Evolutionary conservation across 2,888 invertebrate species (phyloP), one percentile per base, ranked within the genome.

Genomic region (Entomobrya multifasciata): DNA sequence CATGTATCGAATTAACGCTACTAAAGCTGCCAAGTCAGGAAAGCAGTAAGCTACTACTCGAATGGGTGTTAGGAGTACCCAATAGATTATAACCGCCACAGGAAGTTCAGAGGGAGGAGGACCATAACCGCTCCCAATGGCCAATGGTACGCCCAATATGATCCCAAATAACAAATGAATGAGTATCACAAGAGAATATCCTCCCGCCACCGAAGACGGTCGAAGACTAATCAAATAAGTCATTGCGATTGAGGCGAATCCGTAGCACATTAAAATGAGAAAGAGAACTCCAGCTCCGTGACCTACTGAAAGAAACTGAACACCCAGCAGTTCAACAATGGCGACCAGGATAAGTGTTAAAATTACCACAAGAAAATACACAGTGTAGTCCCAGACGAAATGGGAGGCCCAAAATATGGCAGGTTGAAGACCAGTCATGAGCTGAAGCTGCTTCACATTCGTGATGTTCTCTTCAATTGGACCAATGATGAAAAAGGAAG

Each of bases 361-460:
- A 27, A 25, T 1, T 13, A 60, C 15, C 15, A 60, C 60, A 13
- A 60, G 1, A 13, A n/a, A 27, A n/a, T 60, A 60, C 1, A 47
- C 5, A 97, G 98, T 97, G 93, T 27, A 60, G 60, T 60, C 60
- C 11, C 13, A 27, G 13, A 13, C 2, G 27, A 60, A 60, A 15
- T 25, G 1, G 17, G 60, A 8, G 2, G 6, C 27, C 60, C 60
- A 60, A 15, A 27, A 60, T 4, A 60, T n/a, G 10, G 27, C 3
- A 27, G 60, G 60, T 11, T n/a, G 8, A 2, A 27, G 27, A n/a
- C 60, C 60, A n/a, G 60, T 60, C 60, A 60, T 60, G 8, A 15
- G 5, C 15, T 60, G 60, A 10, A 60, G 60, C 15, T 60, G 60
- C 87, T 60, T 55, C 20, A 92, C 91, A 74, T 92, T 92, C 44